Conservation (phyloP, 1,140 invertebrate species). For the Drosophila lowei region DNA sequence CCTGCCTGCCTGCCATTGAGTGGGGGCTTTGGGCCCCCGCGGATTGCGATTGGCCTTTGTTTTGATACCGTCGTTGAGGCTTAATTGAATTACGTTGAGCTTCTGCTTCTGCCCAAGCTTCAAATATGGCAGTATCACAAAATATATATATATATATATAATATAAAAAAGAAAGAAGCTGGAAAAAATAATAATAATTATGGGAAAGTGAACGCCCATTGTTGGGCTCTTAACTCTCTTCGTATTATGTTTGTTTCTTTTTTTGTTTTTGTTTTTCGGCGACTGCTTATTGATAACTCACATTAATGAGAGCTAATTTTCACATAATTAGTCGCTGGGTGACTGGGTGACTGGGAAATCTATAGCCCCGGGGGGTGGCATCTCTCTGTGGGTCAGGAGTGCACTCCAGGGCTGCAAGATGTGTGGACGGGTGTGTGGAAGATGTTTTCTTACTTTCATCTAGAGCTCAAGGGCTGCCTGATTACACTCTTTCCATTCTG, state of each 20-base stretch:
- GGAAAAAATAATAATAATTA: slow-evolving; percentile 63
- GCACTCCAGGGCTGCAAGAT: background rate
- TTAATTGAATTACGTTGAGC: slow-evolving; percentile 76
- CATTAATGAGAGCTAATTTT: slow-evolving; percentile 50
- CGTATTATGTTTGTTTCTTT: background rate
- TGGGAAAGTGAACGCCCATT: slow-evolving; percentile 75
- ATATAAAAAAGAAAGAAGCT: slow-evolving; percentile 15
- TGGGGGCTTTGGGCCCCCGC: slow-evolving; percentile 44
- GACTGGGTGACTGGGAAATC: slow-evolving; percentile 27
- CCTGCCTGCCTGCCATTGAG: slow-evolving; percentile 3
- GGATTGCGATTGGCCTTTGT: slow-evolving; percentile 58
- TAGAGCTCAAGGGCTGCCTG: too few relatives aligned
- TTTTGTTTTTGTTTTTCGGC: slow-evolving; percentile 39
- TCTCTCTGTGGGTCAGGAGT: slow-evolving; percentile 2
- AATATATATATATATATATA: background rate
- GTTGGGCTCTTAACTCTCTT: slow-evolving; percentile 28
- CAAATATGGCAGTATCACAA: slow-evolving; percentile 25
- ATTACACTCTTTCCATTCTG: too few relatives aligned
- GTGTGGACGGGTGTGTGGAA: too few relatives aligned
- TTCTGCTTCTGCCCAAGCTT: slow-evolving; percentile 6
- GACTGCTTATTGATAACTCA: slow-evolving; percentile 51
- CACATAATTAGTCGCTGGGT: slow-evolving; percentile 34
- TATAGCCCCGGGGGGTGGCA: background rate
- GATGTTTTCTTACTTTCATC: too few relatives aligned
- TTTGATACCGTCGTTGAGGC: slow-evolving; percentile 47